These are phyloP conservation scores for Sorex fumeus DNA, from an alignment of 2,113 vertebrate genomes.

Conservation along the genomic window DNA sequence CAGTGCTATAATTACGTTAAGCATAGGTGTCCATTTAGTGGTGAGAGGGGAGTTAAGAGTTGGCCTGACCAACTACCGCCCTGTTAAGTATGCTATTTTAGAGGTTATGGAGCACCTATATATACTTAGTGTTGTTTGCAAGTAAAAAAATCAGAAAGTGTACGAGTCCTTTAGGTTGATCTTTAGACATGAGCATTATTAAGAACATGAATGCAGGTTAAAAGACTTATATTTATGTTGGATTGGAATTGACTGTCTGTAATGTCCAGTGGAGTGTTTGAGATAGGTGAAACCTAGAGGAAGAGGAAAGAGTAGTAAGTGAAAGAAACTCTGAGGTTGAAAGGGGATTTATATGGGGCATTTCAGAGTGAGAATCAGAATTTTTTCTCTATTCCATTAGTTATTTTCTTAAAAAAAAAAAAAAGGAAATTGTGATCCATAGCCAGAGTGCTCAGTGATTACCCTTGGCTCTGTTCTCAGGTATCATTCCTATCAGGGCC, in stretches of 20 bases:
- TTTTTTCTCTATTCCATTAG: neutral
- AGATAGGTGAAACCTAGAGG: conserved; percentile 24
- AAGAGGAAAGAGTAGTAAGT: conserved; percentile 11
- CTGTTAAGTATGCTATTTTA: conserved; percentile 52
- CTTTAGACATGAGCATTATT: conserved; percentile 29
- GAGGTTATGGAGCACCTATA: neutral
- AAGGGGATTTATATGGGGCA: neutral
- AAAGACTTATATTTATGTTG: neutral
- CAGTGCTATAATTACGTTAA: conserved; percentile 40
- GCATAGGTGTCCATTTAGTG: neutral
- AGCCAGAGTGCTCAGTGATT: too few relatives aligned
- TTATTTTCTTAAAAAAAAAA: too few relatives aligned
- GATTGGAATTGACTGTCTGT: neutral
- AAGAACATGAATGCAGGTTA: conserved; percentile 19
- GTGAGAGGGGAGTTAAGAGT: neutral
- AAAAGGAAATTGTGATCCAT: too few relatives aligned
- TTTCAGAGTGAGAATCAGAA: conserved; percentile 45
- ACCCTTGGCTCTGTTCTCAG: too few relatives aligned
- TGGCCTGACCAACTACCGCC: neutral
- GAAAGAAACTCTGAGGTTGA: conserved; percentile 52
- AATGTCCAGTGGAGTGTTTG: neutral
- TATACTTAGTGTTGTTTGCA: conserved; percentile 40
- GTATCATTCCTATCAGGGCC: too few relatives aligned
- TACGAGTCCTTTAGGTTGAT: conserved; percentile 31
- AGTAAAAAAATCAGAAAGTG: conserved; percentile 50